These are phyloP conservation scores for Syrphus vitripennis DNA, from an alignment of 2,888 invertebrate genomes.

Conservation along the genomic window DNA sequence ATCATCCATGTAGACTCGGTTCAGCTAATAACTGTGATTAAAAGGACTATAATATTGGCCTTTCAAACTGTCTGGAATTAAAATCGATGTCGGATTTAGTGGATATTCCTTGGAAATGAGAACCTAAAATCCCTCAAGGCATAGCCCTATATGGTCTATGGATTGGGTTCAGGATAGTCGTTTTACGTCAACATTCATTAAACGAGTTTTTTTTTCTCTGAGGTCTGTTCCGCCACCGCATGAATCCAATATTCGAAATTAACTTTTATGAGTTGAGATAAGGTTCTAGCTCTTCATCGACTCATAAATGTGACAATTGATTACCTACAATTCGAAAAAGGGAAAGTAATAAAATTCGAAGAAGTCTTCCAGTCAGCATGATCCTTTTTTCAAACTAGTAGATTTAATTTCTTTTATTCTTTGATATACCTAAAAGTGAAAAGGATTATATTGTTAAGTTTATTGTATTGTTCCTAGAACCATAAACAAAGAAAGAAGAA, in stretches of 20 bases:
- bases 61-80: conserved; percentile 49
- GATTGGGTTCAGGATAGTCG: too few species aligned
- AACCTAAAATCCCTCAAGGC: not conserved
- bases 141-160: too few species aligned
- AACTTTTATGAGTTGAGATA: not conserved
- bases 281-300: conserved; percentile 18
- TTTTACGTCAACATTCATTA: not conserved
- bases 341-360: conserved; percentile 27
- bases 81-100: conserved; percentile 33
- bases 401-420: conserved; percentile 19
- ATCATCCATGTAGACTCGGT: conserved; percentile 37
- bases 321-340: not conserved
- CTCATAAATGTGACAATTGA: conserved; percentile 60
- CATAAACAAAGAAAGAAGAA: conserved; percentile 24
- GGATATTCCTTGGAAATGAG: not conserved
- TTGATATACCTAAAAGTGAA: not conserved
- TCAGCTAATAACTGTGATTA: conserved; percentile 65
- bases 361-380: conserved; percentile 5
- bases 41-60: conserved; percentile 16
- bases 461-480: conserved; percentile 59
- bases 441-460: conserved; percentile 39
- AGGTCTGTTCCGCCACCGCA: conserved; percentile 29
- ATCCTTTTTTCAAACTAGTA: conserved; percentile 35
- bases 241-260: conserved; percentile 33
- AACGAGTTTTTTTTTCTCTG: not conserved